phyloP scores from a whole-genome alignment of 2,888 invertebrate genomes.

The Drosophila basisetae region DNA sequence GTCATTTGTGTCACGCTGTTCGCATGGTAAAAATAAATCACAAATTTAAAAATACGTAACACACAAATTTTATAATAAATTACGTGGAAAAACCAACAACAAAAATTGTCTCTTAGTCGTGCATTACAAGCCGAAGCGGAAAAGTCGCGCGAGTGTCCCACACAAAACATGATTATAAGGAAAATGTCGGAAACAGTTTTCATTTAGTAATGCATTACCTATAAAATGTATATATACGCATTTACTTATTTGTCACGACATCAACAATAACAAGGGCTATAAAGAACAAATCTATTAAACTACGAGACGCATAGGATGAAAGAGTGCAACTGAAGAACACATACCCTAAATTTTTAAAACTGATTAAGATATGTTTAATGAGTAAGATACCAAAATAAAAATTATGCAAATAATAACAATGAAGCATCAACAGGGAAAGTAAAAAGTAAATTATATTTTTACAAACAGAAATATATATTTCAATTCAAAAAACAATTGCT shows the following conservation, averaged over 20 bases:
- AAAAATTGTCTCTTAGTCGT: slow-evolving; percentile 28
- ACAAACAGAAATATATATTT: not conserved
- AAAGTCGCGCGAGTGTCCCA: slow-evolving; percentile 14
- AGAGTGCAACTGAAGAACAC: not conserved
- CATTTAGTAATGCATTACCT: slow-evolving; percentile 31
- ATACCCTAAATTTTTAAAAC: not conserved
- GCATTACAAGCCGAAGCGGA: slow-evolving; percentile 36
- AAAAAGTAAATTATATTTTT: not conserved
- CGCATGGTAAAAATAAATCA: slow-evolving; percentile 76
- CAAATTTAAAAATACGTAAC: slow-evolving; percentile 69
- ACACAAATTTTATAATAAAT: slow-evolving; percentile 66
- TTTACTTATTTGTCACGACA: slow-evolving; percentile 37
- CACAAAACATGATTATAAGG: slow-evolving; percentile 16
- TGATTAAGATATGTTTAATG: not conserved
- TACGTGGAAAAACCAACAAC: slow-evolving; percentile 29
- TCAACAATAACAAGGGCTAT: slow-evolving; percentile 32
- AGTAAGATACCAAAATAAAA: not conserved
- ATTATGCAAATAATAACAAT: not conserved
- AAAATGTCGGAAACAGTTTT: slow-evolving; percentile 12
- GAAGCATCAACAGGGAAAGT: not conserved
- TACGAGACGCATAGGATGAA: not conserved
- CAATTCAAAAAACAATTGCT: not conserved
- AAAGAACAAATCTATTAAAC: slow-evolving; percentile 28
- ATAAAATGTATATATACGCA: not conserved
- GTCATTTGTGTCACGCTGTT: slow-evolving; percentile 55